A percentile compares a stretch with the other conserved stretches of the same genome.
phyloP scores from a whole-genome alignment of 2,888 invertebrate species.

The Chalcosyrphus nemorum region DNA sequence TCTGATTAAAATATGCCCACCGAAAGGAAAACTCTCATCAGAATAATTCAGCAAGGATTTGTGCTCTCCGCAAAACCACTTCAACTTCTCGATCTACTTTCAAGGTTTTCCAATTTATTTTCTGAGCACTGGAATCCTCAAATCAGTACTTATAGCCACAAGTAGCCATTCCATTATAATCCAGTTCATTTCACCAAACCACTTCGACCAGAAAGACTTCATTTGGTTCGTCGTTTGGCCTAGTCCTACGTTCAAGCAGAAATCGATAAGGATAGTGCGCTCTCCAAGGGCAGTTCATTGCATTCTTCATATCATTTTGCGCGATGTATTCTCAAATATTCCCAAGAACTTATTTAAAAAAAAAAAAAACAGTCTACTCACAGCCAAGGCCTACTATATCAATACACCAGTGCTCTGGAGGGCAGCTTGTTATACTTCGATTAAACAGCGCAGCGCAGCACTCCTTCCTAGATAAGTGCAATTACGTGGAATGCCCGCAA shows the following conservation, averaged over 20 bases:
- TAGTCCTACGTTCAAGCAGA: not conserved
- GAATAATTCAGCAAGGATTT: not conserved
- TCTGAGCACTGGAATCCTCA: not conserved
- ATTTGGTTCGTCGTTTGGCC: constrained; percentile 2
- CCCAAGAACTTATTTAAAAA: constrained; percentile 62
- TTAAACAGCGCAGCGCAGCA: constrained; percentile 37
- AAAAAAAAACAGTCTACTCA: constrained; percentile 9
- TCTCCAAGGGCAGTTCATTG: too few species aligned
- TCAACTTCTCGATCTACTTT: not conserved
- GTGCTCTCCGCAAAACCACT: not conserved
- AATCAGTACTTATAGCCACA: not conserved
- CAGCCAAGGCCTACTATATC: not conserved
- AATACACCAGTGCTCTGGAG: not conserved
- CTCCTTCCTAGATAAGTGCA: constrained; percentile 42
- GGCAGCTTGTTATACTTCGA: constrained; percentile 32
- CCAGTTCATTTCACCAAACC: constrained; percentile 7
- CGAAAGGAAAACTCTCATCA: not conserved
- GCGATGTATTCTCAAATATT: constrained; percentile 28
- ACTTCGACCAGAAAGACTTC: constrained; percentile 1
- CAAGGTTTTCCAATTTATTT: not conserved
- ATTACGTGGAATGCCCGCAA: constrained; percentile 49
- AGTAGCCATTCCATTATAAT: not conserved
- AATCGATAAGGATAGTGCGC: constrained; percentile 23
- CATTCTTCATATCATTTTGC: constrained; percentile 13
- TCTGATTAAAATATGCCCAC: not conserved